These are phyloP conservation scores for Acanthiza pusilla DNA, from an alignment of 2,797 vertebrate species.

Conservation along the genomic window DNA sequence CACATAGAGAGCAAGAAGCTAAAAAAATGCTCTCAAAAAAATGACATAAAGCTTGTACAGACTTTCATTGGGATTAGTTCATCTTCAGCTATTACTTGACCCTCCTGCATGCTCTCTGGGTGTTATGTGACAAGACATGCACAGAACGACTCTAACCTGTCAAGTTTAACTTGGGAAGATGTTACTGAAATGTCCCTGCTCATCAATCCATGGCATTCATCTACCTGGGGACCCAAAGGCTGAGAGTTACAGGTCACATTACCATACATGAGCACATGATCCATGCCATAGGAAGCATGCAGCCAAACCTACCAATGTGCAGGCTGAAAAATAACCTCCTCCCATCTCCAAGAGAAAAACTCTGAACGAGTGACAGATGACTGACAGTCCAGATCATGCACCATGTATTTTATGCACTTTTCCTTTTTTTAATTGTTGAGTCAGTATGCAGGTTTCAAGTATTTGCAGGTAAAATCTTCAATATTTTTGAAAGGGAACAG, in stretches of 20 bases:
- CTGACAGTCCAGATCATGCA: neutral
- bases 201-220: conserved; percentile 21
- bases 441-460: neutral
- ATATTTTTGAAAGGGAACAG: neutral
- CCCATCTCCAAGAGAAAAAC: neutral
- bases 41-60: neutral
- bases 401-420: neutral
- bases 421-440: neutral
- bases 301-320: neutral
- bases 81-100: conserved; percentile 1
- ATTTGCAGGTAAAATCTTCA: neutral
- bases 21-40: neutral
- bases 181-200: conserved; percentile 8
- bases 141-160: neutral
- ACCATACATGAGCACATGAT: neutral
- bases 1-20: neutral
- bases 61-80: neutral
- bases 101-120: neutral
- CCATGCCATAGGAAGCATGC: neutral
- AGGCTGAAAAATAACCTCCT: neutral
- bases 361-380: neutral
- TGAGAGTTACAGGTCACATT: neutral
- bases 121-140: neutral
- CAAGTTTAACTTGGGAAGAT: conserved; percentile 26
- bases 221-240: conserved; percentile 2